phyloP scores from a whole-genome alignment of 2,113 vertebrate genomes.

The Pseudolaguvia tuberculata region DNA sequence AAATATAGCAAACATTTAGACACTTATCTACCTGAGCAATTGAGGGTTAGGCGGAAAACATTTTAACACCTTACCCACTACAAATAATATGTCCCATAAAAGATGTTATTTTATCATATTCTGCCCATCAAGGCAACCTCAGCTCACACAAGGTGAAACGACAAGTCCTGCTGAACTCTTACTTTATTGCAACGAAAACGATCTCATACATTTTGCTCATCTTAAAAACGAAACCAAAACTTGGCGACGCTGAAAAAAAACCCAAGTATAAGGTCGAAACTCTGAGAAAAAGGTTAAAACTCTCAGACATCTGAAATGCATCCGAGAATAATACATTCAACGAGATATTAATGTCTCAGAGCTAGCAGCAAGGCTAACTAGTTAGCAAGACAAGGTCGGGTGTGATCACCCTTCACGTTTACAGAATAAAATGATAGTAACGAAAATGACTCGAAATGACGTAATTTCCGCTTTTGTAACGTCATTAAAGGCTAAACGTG shows the following conservation, averaged over 20 bases:
- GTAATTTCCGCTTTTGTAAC: not conserved
- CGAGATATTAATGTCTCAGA: not conserved
- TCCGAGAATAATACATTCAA: not conserved
- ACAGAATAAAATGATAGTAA: too few species aligned
- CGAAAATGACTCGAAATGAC: too few species aligned
- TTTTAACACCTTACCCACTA: too few species aligned
- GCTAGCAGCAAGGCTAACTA: not conserved
- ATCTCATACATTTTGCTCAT: not conserved
- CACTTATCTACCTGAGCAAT: too few species aligned
- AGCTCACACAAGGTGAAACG: conserved; percentile 39
- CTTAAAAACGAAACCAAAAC: not conserved
- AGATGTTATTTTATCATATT: not conserved
- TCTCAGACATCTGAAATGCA: not conserved
- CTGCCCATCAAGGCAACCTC: not conserved
- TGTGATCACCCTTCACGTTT: not conserved
- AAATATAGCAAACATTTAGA: too few species aligned
- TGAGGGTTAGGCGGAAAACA: too few species aligned
- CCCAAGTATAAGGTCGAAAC: not conserved
- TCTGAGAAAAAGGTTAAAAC: not conserved
- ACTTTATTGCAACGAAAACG: not conserved
- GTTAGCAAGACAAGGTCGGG: conserved; percentile 18
- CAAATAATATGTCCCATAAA: not conserved
- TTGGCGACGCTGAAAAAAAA: too few species aligned
- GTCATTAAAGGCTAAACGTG: not conserved
- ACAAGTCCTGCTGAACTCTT: not conserved